Evolutionary conservation across 2,797 vertebrate species (phyloP).

Genomic region (Smutsia temminckii): DNA sequence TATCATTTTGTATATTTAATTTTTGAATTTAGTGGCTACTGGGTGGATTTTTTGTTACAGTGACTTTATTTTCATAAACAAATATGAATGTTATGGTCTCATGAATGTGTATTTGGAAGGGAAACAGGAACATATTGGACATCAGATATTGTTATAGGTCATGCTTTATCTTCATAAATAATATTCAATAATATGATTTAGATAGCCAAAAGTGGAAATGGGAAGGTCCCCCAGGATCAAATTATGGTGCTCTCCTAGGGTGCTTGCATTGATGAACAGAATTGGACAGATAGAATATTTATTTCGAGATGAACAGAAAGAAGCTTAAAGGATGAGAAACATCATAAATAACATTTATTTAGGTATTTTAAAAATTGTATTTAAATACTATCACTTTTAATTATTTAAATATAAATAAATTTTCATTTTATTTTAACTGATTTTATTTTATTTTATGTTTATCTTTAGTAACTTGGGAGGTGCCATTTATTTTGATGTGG

Average conservation of each 20-base stretch:
- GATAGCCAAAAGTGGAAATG: not conserved
- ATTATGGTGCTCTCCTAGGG: accelerated
- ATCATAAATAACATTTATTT: not conserved
- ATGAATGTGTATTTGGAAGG: not conserved
- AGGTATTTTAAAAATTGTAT: not conserved
- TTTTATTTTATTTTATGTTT: not conserved
- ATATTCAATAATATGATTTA: not conserved
- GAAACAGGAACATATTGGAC: not conserved
- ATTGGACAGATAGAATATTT: not conserved
- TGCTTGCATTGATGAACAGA: not conserved
- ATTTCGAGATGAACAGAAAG: not conserved
- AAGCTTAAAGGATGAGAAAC: not conserved
- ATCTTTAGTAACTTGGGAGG: not conserved
- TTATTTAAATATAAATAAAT: not conserved
- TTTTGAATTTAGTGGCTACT: not conserved
- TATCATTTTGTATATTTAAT: not conserved
- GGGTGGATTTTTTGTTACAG: not conserved
- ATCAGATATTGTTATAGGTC: not conserved
- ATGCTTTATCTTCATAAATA: not conserved
- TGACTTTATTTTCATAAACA: not conserved
- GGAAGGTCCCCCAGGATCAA: not conserved
- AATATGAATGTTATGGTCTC: not conserved
- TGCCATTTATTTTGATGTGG: not conserved
- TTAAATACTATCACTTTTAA: not conserved
- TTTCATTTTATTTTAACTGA: not conserved